These are phyloP conservation scores for Tauraco hartlaubi DNA, from an alignment of 2,797 vertebrate species.

Conservation along the genomic window DNA sequence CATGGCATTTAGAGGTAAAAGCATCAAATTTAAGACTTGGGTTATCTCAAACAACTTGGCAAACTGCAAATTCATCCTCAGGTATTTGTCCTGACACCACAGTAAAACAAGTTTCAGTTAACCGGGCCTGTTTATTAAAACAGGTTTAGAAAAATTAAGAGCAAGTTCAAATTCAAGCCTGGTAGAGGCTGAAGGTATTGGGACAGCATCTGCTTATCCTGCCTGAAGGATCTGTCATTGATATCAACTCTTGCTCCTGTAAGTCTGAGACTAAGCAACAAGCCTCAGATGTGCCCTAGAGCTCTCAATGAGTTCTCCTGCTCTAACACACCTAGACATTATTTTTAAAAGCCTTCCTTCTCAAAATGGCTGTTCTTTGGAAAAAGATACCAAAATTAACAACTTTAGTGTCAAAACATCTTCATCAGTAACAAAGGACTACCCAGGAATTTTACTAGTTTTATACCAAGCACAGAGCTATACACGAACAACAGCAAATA, in stretches of 20 bases:
- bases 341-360: background rate
- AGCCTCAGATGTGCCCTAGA: background rate
- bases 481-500: background rate
- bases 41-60: background rate
- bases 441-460: background rate
- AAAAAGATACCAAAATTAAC: background rate
- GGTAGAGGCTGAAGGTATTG: background rate
- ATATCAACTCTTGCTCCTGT: fast-evolving
- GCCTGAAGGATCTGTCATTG: background rate
- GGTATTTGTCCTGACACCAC: background rate
- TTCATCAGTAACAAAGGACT: background rate
- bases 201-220: background rate
- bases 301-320: background rate
- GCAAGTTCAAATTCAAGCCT: background rate
- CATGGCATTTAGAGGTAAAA: background rate
- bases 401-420: background rate
- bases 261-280: background rate
- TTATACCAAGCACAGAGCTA: background rate
- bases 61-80: background rate
- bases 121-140: background rate
- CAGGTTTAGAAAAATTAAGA: background rate
- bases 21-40: background rate
- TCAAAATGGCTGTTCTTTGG: background rate
- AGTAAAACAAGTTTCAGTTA: background rate
- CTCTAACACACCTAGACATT: background rate